These are phyloP conservation scores for Tribolium freemani DNA, from an alignment of 2,888 invertebrate genomes.

Conservation along the genomic window DNA sequence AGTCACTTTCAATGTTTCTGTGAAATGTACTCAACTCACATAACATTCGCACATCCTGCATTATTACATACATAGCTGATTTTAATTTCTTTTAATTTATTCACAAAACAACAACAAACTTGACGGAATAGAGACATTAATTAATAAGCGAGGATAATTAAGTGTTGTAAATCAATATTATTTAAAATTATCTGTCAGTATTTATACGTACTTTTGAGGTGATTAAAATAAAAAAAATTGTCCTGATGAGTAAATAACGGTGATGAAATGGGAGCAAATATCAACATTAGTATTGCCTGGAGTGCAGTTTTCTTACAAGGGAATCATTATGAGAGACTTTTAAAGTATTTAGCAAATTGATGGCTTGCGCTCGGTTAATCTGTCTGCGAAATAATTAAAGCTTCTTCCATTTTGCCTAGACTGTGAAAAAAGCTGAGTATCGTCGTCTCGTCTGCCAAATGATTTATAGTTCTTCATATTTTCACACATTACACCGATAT, in stretches of 20 bases:
- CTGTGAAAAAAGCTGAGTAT: not conserved
- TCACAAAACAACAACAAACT: not conserved
- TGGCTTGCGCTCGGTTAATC: not conserved
- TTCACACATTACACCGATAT: conserved; percentile 35
- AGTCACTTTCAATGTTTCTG: not conserved
- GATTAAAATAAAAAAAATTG: not conserved
- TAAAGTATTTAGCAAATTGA: not conserved
- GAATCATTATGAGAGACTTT: not conserved
- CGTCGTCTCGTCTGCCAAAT: conserved; percentile 13
- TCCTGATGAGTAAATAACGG: not conserved
- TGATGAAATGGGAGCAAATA: not conserved
- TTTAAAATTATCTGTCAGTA: not conserved
- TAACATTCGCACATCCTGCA: not conserved
- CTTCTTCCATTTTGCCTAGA: not conserved
- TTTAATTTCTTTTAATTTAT: not conserved
- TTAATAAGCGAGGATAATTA: not conserved
- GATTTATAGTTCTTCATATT: conserved; percentile 39
- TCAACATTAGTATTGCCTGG: too few relatives aligned
- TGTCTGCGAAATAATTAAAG: not conserved
- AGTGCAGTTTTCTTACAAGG: not conserved
- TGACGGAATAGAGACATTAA: not conserved
- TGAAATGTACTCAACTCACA: not conserved
- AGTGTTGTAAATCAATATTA: not conserved
- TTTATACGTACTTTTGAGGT: not conserved
- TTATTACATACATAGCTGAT: not conserved